Evolutionary conservation across 2,888 invertebrate species (phyloP).

Genomic region (Drosophila borealis): DNA sequence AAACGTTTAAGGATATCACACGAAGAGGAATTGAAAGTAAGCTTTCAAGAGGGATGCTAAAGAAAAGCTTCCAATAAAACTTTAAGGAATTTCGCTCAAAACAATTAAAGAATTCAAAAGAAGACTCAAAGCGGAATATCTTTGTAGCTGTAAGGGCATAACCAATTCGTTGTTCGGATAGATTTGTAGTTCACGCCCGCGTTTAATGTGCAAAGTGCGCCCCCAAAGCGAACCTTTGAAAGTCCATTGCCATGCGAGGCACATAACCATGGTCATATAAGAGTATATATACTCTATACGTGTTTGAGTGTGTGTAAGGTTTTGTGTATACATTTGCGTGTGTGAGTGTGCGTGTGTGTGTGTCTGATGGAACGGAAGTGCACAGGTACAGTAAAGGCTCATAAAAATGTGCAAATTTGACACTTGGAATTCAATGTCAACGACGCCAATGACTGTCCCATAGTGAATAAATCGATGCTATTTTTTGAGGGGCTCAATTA

Average conservation of each 20-base stretch:
- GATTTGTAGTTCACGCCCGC: conserved; percentile 1
- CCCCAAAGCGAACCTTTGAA: conserved; percentile 37
- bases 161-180: background rate
- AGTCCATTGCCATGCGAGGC: conserved; percentile 65
- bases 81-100: too few species aligned
- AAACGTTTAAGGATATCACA: too few species aligned
- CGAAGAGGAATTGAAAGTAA: too few species aligned
- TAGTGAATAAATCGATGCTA: conserved; percentile 27
- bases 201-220: conserved; percentile 47
- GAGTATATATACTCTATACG: background rate
- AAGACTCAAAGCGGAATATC: too few species aligned
- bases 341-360: conserved; percentile 2
- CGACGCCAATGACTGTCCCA: conserved; percentile 27
- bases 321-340: background rate
- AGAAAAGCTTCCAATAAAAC: too few species aligned
- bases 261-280: conserved; percentile 35
- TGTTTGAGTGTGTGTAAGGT: background rate
- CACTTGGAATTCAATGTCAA: conserved; percentile 71
- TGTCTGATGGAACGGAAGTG: conserved; percentile 46
- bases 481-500: conserved; percentile 33
- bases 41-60: too few species aligned
- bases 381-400: conserved; percentile 69
- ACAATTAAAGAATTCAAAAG: too few species aligned
- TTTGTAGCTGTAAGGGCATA: conserved; percentile 21
- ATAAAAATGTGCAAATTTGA: conserved; percentile 63